Conservation (phyloP, 2,888 invertebrate genomes). For the Lithophane socia region DNA sequence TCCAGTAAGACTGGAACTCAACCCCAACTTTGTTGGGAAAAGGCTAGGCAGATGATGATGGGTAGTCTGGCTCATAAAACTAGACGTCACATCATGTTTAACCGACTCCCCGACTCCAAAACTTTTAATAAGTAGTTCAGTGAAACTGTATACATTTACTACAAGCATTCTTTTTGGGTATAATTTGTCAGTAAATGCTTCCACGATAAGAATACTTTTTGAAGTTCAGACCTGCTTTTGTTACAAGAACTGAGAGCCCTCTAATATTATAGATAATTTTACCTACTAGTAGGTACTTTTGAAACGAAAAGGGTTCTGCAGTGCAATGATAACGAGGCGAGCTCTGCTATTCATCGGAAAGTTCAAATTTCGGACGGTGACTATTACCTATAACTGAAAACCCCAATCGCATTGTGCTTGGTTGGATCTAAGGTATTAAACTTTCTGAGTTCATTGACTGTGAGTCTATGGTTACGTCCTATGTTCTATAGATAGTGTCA, state of each 20-base stretch:
- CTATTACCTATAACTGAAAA: conserved; percentile 38
- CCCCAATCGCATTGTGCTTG: conserved; percentile 22
- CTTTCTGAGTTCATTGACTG: neutral
- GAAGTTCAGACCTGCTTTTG: neutral
- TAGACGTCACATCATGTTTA: neutral
- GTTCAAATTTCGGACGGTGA: conserved; percentile 35
- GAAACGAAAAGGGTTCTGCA: conserved; percentile 38
- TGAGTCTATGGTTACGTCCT: neutral
- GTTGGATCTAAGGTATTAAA: conserved; percentile 5
- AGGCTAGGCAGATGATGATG: too few species aligned
- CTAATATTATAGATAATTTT: neutral
- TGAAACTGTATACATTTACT: neutral
- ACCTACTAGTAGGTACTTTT: neutral
- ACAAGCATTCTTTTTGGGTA: neutral
- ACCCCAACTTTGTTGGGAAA: too few species aligned
- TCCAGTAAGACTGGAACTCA: too few species aligned
- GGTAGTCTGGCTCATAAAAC: too few species aligned
- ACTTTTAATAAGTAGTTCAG: neutral
- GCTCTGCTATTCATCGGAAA: conserved; percentile 33
- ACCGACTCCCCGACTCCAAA: neutral
- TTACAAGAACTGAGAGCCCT: neutral
- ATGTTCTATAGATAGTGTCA: too few species aligned
- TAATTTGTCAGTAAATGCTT: neutral
- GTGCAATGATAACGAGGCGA: conserved; percentile 36
- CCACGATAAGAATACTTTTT: neutral